phyloP scores from a whole-genome alignment of 2,797 vertebrate species.

The Peromyscus eremicus region DNA sequence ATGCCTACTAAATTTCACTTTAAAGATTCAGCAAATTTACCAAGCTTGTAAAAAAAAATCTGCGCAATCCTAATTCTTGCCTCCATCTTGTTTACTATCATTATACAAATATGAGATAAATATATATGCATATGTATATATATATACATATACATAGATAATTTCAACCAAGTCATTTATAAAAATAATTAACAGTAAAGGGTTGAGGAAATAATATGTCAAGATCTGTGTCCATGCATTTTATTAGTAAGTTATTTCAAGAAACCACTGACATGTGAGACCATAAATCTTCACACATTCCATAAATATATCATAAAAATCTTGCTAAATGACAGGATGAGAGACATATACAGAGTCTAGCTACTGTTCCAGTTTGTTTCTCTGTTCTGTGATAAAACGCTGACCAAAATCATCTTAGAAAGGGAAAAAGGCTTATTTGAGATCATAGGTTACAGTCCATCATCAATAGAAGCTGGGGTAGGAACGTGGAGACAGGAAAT shows the following conservation, averaged over 20 bases:
- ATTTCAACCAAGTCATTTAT: slow-evolving; percentile 23
- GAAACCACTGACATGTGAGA: slow-evolving; percentile 18
- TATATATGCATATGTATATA: no score
- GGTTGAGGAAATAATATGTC: neutral
- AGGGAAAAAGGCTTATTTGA: neutral
- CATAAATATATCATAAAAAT: slow-evolving; percentile 43
- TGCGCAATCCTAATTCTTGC: slow-evolving; percentile 27
- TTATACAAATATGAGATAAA: neutral
- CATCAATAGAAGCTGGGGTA: neutral
- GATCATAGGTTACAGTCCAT: neutral
- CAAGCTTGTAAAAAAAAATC: slow-evolving; percentile 47
- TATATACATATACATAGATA: neutral
- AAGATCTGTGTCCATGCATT: neutral
- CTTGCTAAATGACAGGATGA: slow-evolving; percentile 15
- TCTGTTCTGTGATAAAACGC: neutral
- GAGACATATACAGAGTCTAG: neutral
- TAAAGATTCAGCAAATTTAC: slow-evolving; percentile 32
- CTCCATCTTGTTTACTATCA: slow-evolving; percentile 6
- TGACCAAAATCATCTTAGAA: neutral
- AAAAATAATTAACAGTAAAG: slow-evolving; percentile 5
- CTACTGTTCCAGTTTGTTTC: neutral
- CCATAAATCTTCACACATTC: neutral
- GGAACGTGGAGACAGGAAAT: neutral
- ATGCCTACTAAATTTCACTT: slow-evolving; percentile 41
- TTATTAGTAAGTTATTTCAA: slow-evolving; percentile 30